Evolutionary conservation across 2,797 vertebrate species (phyloP), one percentile per base, ranked within the genome.

Genomic region (Mus caroli): DNA sequence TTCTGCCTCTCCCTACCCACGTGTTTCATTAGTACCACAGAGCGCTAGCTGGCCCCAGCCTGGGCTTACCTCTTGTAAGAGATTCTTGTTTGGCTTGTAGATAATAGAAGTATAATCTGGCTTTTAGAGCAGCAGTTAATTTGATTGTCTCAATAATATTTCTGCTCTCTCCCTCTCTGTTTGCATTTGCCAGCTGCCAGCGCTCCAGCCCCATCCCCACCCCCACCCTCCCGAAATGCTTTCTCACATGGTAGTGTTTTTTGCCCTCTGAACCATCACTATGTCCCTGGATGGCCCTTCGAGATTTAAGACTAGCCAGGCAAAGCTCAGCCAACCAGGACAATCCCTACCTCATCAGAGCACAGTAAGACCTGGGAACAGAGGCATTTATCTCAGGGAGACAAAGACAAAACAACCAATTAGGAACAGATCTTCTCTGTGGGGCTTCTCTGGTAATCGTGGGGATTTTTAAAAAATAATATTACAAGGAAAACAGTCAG

Each of bases 61-160:
- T 73, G 17, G 12, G 62, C 46, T 67, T 56, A 19, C 73, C 31
- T 88, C 84, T 80, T 37, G 22, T 62, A 88, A 69, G 90, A 96
- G 94, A 96, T 96, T 90, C 82, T 64, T 34, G 78, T 50, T 67
- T 91, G 96, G 89, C 91, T 56, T 56, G 37, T 92, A 43, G 19
- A 58, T 80, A 90, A 88, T 87, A 75, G 89, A 84, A 92, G 31
- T 71, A 24, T 91, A 77, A 94, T 95, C 95, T 94, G 82, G 62
- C 43, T 54, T 95, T 87, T 37, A 43, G 79, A 95, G 84, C 83
- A 84, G 89, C 22, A 78, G 78, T 91, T 92, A 76, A 88, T 94
- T 93, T 94, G 79, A 76, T 93, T 96, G 73, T 84, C 88, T 89
- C 94, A 90, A 2, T 91, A 89, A 96, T 91, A 89, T 89, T 52